These are phyloP conservation scores for Pogonognathellus flavescens DNA, from an alignment of 1,140 invertebrate species.

Conservation along the genomic window DNA sequence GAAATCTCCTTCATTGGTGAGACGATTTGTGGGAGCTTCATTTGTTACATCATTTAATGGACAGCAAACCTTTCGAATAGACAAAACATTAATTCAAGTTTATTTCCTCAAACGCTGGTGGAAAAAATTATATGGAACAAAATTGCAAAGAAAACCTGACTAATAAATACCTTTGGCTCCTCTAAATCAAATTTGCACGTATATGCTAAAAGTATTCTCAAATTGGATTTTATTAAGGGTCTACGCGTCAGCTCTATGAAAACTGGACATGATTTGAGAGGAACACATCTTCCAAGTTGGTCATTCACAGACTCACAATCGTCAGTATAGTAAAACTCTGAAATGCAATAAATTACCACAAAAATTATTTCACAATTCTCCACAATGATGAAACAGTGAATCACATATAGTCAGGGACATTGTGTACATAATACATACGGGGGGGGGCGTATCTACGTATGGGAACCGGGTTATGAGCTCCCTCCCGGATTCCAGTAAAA, in stretches of 20 bases:
- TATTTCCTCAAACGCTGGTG: too few relatives aligned
- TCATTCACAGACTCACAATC: conserved; percentile 44
- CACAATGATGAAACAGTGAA: too few relatives aligned
- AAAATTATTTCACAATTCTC: background rate
- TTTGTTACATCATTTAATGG: background rate
- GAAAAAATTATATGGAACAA: background rate
- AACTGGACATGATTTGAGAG: conserved; percentile 24
- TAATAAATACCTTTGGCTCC: conserved; percentile 48
- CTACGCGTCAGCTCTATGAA: conserved; percentile 22
- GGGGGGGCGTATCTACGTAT: too few relatives aligned
- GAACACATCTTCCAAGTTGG: conserved; percentile 48
- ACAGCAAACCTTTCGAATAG: background rate
- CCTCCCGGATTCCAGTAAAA: too few relatives aligned
- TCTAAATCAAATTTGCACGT: conserved; percentile 51
- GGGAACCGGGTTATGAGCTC: too few relatives aligned
- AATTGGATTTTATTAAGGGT: conserved; percentile 44
- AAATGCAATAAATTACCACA: background rate
- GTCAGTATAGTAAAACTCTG: conserved; percentile 32
- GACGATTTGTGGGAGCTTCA: background rate
- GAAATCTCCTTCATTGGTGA: background rate
- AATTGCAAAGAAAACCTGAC: conserved; percentile 20
- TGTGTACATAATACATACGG: too few relatives aligned
- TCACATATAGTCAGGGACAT: too few relatives aligned
- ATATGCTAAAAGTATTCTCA: conserved; percentile 35
- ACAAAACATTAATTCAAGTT: background rate